Evolutionary conservation across 2,113 vertebrate species (phyloP), one percentile per base, ranked within the genome.

Genomic region (Macaca mulatta): DNA sequence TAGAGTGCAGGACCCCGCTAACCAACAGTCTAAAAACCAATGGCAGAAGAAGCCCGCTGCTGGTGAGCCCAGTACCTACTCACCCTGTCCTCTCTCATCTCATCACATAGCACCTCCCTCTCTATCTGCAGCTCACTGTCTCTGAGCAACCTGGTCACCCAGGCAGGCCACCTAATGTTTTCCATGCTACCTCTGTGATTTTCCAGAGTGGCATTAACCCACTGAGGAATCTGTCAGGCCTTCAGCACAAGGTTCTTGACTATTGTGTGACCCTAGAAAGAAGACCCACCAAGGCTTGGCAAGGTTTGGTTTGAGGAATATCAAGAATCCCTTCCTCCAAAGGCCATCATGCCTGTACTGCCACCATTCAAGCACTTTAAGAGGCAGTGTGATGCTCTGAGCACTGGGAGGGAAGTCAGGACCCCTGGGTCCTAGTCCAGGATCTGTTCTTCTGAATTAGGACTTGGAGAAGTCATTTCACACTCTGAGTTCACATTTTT

Each of bases 31-130:
- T 83, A 40, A 17, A 92, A 75, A 52, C 9, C 22, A 48, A 6
- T 0, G 9, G 43, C 55, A 2, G 11, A 12, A 5, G 38, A 10
- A 8, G 32, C 61, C 55, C 61, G 5, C 38, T 30, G 59, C 25
- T 3, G 3, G 12, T 8, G 45, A 57, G n/a, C 13, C 18, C 9
- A 43, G 48, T 32, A 5, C 22, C 74, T 6, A 35, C n/a, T 75
- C 5, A 8, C 32, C 40, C 17, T 1, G 38, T 69, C 57, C 18
- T 32, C 74, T 70, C 74, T 48, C 7, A 4, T 1, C 17, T 74
- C 14, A 7, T n/a, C 0, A 2, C 40, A 2, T 0, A 4, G 35
- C 11, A 1, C 40, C 20, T 55, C 50, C n/a, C 35, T 11, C 22
- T 86, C 74, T 13, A 9, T 8, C 43, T 69, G 40, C 27, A 40